Evolutionary conservation across 2,113 vertebrate genomes (phyloP), one percentile per base, ranked within the genome.

Genomic region (Scytalopus superciliaris): DNA sequence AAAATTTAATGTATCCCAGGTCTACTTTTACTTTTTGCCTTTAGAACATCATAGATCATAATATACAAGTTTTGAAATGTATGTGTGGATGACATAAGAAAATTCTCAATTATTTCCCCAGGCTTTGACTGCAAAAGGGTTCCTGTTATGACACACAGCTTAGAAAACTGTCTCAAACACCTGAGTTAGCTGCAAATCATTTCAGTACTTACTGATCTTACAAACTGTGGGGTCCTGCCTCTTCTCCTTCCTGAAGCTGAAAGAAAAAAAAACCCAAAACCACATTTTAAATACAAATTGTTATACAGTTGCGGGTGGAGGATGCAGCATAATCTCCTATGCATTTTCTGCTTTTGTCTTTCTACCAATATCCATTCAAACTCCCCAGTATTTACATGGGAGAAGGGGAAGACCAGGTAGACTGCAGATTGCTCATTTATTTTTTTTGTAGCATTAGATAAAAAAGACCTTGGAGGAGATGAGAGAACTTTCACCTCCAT

Each of bases 141-240:
- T 91, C 28, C 42, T 57, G 28, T 40, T 52, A 56, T 9, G 45
- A 35, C 7, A 67, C 3, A 25, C 0, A 75, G 17, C 11, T 47
- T 25, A 63, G 14, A 69, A 88, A 86, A 63, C 3, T 4, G 59
- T 37, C 37, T n/a, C n/a, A 40, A 66, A 85, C 19, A 64, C 7
- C 8, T 3, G 5, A 76, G 7, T 30, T 63, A 75, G 37, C 6
- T 44, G 50, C 4, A 68, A 67, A 68, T 24, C 45, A 24, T 56
- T 80, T 67, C 40, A 39, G 15, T 69, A 90, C 94, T 97, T 94
- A 97, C 97, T 79, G 91, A 10, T 97, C 97, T 98, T 89, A 14
- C 59, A 12, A 85, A 52, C 37, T 90, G 39, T 9, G 52, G 13
- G 55, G 91, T 75, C 83, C 74, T 96, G 31, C 72, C 92, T 35